These are phyloP conservation scores for Drosophila picticornis DNA, from an alignment of 2,888 invertebrate species.

Conservation along the genomic window DNA sequence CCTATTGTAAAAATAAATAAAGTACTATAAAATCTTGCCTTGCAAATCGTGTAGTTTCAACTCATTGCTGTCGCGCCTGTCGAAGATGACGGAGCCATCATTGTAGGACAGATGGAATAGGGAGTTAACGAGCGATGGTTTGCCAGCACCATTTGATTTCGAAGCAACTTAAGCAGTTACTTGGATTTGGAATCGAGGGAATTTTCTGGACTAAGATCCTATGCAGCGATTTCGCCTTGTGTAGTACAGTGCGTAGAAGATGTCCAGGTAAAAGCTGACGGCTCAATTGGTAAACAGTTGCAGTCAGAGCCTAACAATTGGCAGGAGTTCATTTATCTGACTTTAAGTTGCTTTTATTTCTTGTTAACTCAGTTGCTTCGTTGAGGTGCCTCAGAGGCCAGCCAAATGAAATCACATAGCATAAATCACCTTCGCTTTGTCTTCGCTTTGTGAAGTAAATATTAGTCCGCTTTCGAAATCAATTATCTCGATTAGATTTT, in stretches of 20 bases:
- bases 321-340: slow-evolving; percentile 85
- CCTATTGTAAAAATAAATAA: slow-evolving; percentile 95
- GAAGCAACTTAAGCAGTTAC: slow-evolving; percentile 91
- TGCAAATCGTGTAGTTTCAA: slow-evolving; percentile 90
- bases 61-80: slow-evolving; percentile 90
- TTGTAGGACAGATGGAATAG: slow-evolving; percentile 92
- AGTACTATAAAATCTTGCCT: slow-evolving; percentile 89
- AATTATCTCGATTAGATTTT: background rate
- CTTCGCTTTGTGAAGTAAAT: background rate
- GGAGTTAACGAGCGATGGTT: slow-evolving; percentile 89
- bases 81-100: slow-evolving; percentile 92
- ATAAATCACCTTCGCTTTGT: background rate
- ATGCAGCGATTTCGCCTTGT: slow-evolving; percentile 89
- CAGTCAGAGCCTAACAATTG: slow-evolving; percentile 91
- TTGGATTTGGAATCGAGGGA: slow-evolving; percentile 87
- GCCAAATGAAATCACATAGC: background rate
- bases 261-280: too few species aligned
- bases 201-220: slow-evolving; percentile 90
- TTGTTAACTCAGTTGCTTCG: background rate
- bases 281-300: slow-evolving; percentile 93
- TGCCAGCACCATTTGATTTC: slow-evolving; percentile 89
- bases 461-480: background rate
- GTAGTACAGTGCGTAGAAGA: too few species aligned
- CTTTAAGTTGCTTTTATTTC: slow-evolving; percentile 81
- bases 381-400: background rate